These are phyloP conservation scores for Coranthus polyacanthus DNA, from an alignment of 2,797 vertebrate species.

Conservation along the genomic window DNA sequence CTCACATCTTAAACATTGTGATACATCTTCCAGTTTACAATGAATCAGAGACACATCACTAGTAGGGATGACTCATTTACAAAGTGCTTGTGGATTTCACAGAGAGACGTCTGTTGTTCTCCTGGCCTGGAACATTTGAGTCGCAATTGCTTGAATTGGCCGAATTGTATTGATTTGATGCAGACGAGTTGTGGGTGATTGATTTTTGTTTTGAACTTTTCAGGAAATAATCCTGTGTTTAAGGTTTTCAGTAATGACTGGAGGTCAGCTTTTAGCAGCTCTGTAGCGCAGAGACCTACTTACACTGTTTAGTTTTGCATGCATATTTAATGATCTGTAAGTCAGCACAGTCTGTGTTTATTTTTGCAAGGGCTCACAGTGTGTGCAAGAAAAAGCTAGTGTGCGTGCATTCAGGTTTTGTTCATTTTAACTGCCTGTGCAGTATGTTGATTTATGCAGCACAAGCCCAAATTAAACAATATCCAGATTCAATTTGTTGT, in stretches of 20 bases:
- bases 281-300: slow-evolving; percentile 32
- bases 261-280: slow-evolving; percentile 39
- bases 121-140: slow-evolving; percentile 48
- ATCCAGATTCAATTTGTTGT: not conserved
- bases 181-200: slow-evolving; percentile 55
- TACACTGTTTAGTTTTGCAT: slow-evolving; percentile 33
- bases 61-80: slow-evolving; percentile 72
- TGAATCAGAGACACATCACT: slow-evolving; percentile 56
- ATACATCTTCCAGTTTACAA: slow-evolving; percentile 41
- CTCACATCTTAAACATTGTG: slow-evolving; percentile 50
- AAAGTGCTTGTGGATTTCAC: slow-evolving; percentile 59
- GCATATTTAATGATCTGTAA: slow-evolving; percentile 41
- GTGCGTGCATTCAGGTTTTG: not conserved
- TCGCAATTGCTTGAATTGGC: slow-evolving; percentile 50
- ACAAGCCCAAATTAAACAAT: not conserved
- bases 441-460: not conserved
- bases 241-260: slow-evolving; percentile 42
- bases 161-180: slow-evolving; percentile 61
- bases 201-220: slow-evolving; percentile 58
- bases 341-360: slow-evolving; percentile 26
- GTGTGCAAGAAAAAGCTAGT: slow-evolving; percentile 7
- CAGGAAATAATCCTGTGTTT: slow-evolving; percentile 43
- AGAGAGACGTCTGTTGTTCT: slow-evolving; percentile 39
- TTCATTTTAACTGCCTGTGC: not conserved
- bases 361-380: slow-evolving; percentile 11